Percentiles rank a stretch among this genome's conserved stretches.
Evolutionary conservation across 2,797 vertebrate species (phyloP).

Genomic region (Premnoplex brunnescens): DNA sequence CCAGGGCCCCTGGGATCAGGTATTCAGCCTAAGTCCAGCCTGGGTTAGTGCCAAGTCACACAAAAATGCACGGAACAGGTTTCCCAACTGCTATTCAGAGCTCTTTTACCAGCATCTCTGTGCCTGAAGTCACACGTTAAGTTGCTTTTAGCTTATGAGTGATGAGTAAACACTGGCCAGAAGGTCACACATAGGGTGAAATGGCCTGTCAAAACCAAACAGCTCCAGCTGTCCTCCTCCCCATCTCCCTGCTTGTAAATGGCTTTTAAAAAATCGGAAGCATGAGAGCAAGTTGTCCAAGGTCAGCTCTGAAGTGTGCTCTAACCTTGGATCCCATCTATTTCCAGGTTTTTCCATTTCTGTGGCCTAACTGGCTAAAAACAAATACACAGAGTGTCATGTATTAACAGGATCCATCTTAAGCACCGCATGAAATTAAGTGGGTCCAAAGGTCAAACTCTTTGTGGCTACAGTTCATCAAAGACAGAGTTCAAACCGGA

Average conservation of each 20-base stretch:
- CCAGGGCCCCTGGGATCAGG: not conserved
- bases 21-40: not conserved
- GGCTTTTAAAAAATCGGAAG: not conserved
- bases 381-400: not conserved
- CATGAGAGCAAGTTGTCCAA: not conserved
- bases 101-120: not conserved
- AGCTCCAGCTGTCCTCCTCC: slow-evolving; percentile 26
- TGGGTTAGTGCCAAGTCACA: not conserved
- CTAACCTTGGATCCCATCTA: not conserved
- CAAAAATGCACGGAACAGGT: not conserved
- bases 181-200: slow-evolving; percentile 9
- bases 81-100: not conserved
- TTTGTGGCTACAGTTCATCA: not conserved
- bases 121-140: not conserved
- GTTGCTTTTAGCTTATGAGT: slow-evolving; percentile 24
- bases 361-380: not conserved
- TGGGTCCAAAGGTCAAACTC: not conserved
- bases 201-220: slow-evolving; percentile 43
- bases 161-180: slow-evolving; percentile 12
- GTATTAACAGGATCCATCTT: not conserved
- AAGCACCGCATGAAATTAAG: not conserved
- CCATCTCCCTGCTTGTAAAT: not conserved
- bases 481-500: not conserved
- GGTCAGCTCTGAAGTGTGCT: not conserved
- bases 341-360: not conserved